Base-by-base conservation (phyloP, 2,888 invertebrate genomes). In the Brachynemurus nebulosus region DNA sequence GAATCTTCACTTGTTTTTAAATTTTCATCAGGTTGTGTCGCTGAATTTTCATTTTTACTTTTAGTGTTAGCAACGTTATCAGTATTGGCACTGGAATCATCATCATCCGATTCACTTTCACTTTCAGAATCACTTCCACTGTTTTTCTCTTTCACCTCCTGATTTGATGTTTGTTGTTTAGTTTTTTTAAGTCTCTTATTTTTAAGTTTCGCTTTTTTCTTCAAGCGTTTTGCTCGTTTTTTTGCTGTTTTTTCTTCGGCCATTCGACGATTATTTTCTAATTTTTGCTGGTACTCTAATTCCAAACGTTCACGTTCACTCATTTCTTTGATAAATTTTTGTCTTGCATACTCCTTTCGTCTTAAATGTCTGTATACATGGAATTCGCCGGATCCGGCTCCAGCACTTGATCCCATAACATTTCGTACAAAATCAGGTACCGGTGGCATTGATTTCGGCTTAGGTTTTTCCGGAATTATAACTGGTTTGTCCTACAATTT, bases 321-420 rank as follows among this genome's bases (percentile, higher is more conserved):
- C 65, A 86, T 85, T 56, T 90, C 86, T 57, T 89, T 85, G 57
- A 95, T 89, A 59, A 80, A 86, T 61, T 93, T 93, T 61, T 96
- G 91, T 45, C 98, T 72, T 0, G 96, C 90, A 66, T 93, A 93
- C 67, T 98, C 97, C 63, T 97, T 90, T 47, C 97, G 72, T 39
- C 97, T 69, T 35, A 97, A 72, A 66, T 97, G 96, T 49, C 97
- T 74, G 59, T 97, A 97, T 0, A 98, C 96, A 64, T 98, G 97
- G 66, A 98, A 98, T 65, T 98, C 98, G 7, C 98, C 97, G 48
- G 95, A 95, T 2, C 98, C 98, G 23, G 97, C 98, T 14, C 98
- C 98, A 20, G 98, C 98, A 69, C 95, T 93, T 1, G 96, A 97
- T n/a, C 97, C 97, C 92, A 97, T 97, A 2, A 97, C 95, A 76